Conservation (phyloP, 2,797 vertebrate species). For the Catharus ustulatus region DNA sequence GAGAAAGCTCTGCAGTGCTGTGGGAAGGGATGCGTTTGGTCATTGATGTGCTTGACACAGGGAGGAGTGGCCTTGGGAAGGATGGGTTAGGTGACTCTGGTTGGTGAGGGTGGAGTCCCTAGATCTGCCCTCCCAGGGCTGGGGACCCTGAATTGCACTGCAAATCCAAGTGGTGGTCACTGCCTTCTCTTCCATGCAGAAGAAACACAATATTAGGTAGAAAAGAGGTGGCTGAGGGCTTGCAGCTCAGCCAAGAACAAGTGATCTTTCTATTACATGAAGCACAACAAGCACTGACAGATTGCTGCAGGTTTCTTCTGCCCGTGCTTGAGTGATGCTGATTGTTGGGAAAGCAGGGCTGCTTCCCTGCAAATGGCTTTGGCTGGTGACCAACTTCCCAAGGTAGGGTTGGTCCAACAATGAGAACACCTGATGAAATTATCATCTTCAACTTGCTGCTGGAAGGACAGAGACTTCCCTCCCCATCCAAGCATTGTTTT, state of each 20-base stretch:
- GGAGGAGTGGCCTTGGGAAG: background rate
- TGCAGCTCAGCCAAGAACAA: background rate
- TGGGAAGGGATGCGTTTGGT: background rate
- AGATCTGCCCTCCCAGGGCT: background rate
- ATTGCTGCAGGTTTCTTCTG: background rate
- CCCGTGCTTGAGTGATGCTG: background rate
- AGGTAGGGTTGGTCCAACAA: background rate
- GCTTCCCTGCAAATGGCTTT: background rate
- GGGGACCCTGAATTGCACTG: background rate
- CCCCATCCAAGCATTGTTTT: background rate
- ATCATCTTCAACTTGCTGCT: background rate
- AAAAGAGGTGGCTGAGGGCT: background rate
- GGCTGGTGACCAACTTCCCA: background rate
- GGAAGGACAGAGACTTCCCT: background rate
- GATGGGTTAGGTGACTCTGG: background rate
- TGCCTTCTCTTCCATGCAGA: background rate
- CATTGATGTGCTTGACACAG: background rate
- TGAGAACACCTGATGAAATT: background rate
- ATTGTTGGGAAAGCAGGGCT: background rate
- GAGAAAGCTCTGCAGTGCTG: background rate
- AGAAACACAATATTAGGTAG: background rate
- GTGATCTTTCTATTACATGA: background rate
- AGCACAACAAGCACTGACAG: background rate
- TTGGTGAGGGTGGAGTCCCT: background rate
- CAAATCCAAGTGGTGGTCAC: fast-evolving